These are phyloP conservation scores for Hanleya hanleyi DNA, from an alignment of 2,888 invertebrate species.

Conservation along the genomic window DNA sequence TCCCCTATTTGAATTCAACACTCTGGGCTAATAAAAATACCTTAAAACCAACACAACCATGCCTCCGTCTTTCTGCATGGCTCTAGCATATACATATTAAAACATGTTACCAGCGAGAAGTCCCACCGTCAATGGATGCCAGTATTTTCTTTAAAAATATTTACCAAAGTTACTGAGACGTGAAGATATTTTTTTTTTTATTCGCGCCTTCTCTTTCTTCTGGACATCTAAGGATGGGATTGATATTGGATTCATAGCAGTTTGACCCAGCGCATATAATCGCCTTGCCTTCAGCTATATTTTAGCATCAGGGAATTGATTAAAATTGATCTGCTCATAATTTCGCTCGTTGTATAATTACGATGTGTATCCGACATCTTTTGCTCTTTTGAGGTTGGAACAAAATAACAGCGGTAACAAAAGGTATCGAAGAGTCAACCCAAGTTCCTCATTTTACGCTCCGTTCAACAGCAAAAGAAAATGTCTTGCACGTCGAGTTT, in stretches of 20 bases:
- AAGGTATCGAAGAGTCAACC: background rate
- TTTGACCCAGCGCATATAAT: background rate
- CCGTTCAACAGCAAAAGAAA: background rate
- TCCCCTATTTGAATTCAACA: background rate
- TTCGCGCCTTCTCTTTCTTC: too few relatives aligned
- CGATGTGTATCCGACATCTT: background rate
- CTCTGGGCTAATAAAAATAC: background rate
- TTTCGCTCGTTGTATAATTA: background rate
- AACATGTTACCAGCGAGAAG: background rate
- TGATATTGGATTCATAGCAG: too few relatives aligned
- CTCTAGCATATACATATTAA: background rate
- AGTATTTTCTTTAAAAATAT: background rate
- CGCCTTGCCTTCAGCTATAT: background rate
- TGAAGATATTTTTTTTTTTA: too few relatives aligned
- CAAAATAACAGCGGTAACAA: background rate
- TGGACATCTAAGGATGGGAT: too few relatives aligned
- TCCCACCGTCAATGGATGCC: background rate
- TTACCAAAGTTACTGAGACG: too few relatives aligned
- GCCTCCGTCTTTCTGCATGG: too few relatives aligned
- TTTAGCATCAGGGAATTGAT: background rate
- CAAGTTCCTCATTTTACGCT: background rate
- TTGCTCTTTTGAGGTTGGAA: background rate
- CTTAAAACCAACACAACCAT: background rate
- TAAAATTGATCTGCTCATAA: background rate
- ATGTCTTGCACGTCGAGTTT: background rate